Base-by-base conservation (phyloP, 1,140 invertebrate genomes). In the Sycophila sp. region DNA sequence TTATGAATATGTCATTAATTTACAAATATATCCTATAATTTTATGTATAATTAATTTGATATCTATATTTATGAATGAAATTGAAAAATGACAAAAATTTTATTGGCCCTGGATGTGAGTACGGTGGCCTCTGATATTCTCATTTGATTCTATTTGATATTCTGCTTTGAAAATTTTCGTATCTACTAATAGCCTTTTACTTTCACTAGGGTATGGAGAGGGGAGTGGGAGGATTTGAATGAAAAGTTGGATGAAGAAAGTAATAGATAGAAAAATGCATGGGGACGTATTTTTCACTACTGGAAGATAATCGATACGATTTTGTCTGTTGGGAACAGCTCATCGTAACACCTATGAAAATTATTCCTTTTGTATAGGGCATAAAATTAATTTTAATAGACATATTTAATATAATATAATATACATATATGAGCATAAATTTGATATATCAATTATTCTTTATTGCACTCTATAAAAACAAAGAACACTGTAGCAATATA, bases 181-280 rank as follows among this genome's bases (percentile, higher is more conserved):
- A 64, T 80, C 82, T 83, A 85, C 83, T 86, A 86, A 86, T 86
- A 86, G 84, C 78, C 81, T 84, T 85, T 86, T 86, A 82, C 83
- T 86, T 85, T 85, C 72, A 85, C 77, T 81, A 85, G 82, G 83
- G 76, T 76, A 74, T 82, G 76, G 77, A 78, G 77, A 76, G 74
- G 72, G 77, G 73, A 64, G 70, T 72, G 36, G 63, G 65, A 59
- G 65, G 30, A 63, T 64, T 40, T 66, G 68, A 66, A 22, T 67
- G 72, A 73, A 63, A 69, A 55, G 56, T 65, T 71, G 73, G 69
- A 71, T 65, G 71, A 67, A 74, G 73, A 76, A 80, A 79, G 77
- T 74, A 81, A 83, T 80, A 78, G 81, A 78, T 79, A 84, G 78
- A 82, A 83, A 79, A 83, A 80, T 85, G 81, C 81, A 85, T 85